Base-by-base conservation (phyloP, 2,797 vertebrate species). In the Myiotriccus ornatus region DNA sequence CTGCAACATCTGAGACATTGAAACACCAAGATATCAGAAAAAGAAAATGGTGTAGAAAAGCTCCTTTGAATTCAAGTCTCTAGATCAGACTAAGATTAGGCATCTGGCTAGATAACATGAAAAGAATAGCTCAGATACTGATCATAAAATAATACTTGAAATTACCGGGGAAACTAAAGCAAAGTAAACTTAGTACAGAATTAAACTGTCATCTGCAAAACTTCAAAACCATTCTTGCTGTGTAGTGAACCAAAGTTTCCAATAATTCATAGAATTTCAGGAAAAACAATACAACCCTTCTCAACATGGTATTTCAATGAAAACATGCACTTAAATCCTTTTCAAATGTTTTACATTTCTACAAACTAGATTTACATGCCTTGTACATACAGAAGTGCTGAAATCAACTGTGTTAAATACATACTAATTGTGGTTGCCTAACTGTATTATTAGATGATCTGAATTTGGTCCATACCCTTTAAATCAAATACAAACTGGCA, bases 1-100 rank as follows among this genome's bases (percentile, higher is more conserved):
- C 98, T 11, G 99, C 98, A 15, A 99, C 94, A 86, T 99, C 99
- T 99, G 94, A 59, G 68, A 85, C 16, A 64, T 94, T 47, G 46
- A 23, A 84, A 91, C 12, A 53, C 2, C 27, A 41, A 77, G 28
- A 55, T 59, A 69, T 20, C 28, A 96, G 74, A 35, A n/a, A 32
- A 53, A 63, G 27, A 53, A 56, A 78, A 59, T 6, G 64, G 10
- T 23, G 20, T 23, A 81, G 24, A 64, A 80, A 80, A 65, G 14
- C 20, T 50, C 8, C 6, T 65, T 80, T 56, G 43, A 39, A n/a
- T 37, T 77, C 35, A 89, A 23, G 69, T 32, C 19, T 52, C 22
- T 43, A 30, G 4, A 87, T 37, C 9, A 50, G 16, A 30, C 47
- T 73, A 77, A 87, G 56, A 68, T 8, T 90, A 56, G 53, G 30